These are phyloP conservation scores for Champsocephalus esox DNA, from an alignment of 2,797 vertebrate species.

Conservation along the genomic window DNA sequence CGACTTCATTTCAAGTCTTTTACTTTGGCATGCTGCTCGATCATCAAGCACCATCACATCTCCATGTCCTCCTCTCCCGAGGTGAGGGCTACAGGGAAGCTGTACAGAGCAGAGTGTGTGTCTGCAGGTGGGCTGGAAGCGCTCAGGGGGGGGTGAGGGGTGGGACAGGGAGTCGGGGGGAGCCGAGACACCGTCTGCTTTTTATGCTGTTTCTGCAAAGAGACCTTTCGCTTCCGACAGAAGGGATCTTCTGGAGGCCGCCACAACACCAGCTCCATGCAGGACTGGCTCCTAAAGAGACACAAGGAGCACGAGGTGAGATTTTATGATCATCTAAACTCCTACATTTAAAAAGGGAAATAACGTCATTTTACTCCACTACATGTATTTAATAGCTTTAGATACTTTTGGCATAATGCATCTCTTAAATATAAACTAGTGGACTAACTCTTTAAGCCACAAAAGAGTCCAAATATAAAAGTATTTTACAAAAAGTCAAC, in stretches of 20 bases:
- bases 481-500: too few relatives aligned
- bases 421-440: too few relatives aligned
- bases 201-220: conserved; percentile 83
- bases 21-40: conserved; percentile 40
- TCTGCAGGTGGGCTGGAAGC: conserved; percentile 60
- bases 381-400: too few relatives aligned
- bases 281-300: conserved; percentile 83
- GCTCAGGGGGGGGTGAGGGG: conserved; percentile 50
- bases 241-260: conserved; percentile 84
- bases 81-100: conserved; percentile 63
- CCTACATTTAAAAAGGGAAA: too few relatives aligned
- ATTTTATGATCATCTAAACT: too few relatives aligned
- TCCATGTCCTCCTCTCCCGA: conserved; percentile 88
- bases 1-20: conserved; percentile 35
- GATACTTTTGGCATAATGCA: too few relatives aligned
- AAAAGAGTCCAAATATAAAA: too few relatives aligned
- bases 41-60: conserved; percentile 66
- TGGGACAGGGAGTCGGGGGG: conserved; percentile 69
- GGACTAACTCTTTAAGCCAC: too few relatives aligned
- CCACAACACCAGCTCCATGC: conserved; percentile 90
- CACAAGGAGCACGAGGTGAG: not conserved
- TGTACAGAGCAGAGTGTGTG: conserved; percentile 59
- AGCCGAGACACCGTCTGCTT: conserved; percentile 74
- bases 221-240: conserved; percentile 80
- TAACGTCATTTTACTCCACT: too few relatives aligned